Conservation (phyloP, 2,797 vertebrate genomes). For the Cuculus canorus region DNA sequence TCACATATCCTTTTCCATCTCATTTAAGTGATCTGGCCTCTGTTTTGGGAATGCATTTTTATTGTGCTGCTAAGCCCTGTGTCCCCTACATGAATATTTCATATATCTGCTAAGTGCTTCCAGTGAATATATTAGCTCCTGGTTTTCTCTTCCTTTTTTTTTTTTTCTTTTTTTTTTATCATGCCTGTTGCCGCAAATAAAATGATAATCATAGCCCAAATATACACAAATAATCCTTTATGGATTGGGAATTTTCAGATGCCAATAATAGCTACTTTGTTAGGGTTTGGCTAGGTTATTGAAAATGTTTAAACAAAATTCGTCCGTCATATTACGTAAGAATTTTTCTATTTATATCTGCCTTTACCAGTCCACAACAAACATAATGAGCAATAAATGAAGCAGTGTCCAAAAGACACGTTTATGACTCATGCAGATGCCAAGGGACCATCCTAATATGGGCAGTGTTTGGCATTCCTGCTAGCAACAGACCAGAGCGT, state of each 20-base stretch:
- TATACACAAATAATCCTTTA: slow-evolving; percentile 28
- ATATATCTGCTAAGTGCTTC: slow-evolving; percentile 63
- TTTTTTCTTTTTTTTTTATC: not conserved
- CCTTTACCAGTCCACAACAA: slow-evolving; percentile 43
- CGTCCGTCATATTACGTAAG: slow-evolving; percentile 40
- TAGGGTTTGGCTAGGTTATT: slow-evolving; percentile 11
- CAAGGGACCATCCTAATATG: slow-evolving; percentile 61
- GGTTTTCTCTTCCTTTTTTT: not conserved
- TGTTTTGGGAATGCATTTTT: slow-evolving; percentile 66
- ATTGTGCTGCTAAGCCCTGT: slow-evolving; percentile 51
- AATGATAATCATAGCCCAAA: not conserved
- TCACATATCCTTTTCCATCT: slow-evolving; percentile 68
- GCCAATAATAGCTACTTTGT: slow-evolving; percentile 40
- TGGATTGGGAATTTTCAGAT: slow-evolving; percentile 27
- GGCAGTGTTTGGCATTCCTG: slow-evolving; percentile 44
- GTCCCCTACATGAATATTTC: slow-evolving; percentile 69
- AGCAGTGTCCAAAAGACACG: slow-evolving; percentile 60
- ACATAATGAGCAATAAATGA: slow-evolving; percentile 53
- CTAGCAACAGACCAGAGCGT: not conserved
- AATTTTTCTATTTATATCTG: slow-evolving; percentile 66
- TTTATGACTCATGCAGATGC: slow-evolving; percentile 61
- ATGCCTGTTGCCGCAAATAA: slow-evolving; percentile 41
- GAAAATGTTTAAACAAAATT: slow-evolving; percentile 51
- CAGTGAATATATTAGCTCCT: slow-evolving; percentile 50
- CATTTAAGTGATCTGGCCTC: slow-evolving; percentile 68